Evolutionary conservation across 2,797 vertebrate genomes (phyloP).

Genomic region (Pipistrellus kuhlii): DNA sequence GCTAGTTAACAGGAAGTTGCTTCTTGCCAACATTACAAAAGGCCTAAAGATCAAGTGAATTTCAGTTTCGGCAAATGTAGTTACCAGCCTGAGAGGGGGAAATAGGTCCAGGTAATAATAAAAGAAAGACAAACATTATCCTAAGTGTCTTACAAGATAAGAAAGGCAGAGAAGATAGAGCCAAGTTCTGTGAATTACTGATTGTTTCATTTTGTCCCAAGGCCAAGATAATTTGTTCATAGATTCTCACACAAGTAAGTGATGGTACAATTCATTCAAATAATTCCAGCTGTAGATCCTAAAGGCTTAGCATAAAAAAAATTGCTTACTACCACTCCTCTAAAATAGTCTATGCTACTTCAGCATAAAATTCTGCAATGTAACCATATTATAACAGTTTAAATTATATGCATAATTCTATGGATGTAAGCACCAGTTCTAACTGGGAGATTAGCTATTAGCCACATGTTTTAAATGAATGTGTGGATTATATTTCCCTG

Average conservation of each 20-base stretch:
- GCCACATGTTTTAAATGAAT: not conserved
- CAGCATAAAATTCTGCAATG: not conserved
- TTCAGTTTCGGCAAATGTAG: conserved; percentile 72
- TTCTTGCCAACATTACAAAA: conserved; percentile 72
- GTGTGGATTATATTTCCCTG: not conserved
- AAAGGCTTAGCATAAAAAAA: conserved; percentile 34
- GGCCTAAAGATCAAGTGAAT: conserved; percentile 70
- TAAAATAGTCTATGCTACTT: not conserved
- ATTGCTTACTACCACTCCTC: no score
- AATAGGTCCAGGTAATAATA: conserved; percentile 58
- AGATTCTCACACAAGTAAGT: not conserved
- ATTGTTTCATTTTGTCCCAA: conserved; percentile 72
- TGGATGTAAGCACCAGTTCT: not conserved
- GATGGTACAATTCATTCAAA: conserved; percentile 38
- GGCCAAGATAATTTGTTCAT: conserved; percentile 63
- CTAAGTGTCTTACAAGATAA: conserved; percentile 65
- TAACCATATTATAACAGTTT: not conserved
- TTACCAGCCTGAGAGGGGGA: conserved; percentile 57
- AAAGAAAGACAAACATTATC: conserved; percentile 74
- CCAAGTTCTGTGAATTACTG: conserved; percentile 60
- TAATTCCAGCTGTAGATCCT: not conserved
- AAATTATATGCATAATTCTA: not conserved
- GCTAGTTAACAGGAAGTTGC: conserved; percentile 70
- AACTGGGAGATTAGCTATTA: not conserved
- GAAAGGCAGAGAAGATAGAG: conserved; percentile 36